Evolutionary conservation across 2,113 vertebrate species (phyloP).

Genomic region (Paraplagusia blochii): DNA sequence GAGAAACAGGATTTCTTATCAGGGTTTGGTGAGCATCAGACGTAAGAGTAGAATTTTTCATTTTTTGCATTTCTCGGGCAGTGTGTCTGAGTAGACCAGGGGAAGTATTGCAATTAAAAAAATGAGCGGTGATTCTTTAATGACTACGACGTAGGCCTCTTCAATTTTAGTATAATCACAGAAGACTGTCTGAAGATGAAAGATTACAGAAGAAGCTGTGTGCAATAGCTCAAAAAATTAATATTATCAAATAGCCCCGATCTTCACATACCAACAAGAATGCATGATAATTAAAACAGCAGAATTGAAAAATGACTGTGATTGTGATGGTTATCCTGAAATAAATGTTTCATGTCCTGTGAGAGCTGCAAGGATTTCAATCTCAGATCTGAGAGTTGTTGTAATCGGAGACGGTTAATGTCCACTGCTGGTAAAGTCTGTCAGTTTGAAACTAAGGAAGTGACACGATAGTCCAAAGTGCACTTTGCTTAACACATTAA

Average conservation of each 20-base stretch:
- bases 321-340: slow-evolving; percentile 37
- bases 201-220: slow-evolving; percentile 69
- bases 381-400: slow-evolving; percentile 1
- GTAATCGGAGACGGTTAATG: not conserved
- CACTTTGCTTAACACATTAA: too few relatives aligned
- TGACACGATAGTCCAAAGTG: too few relatives aligned
- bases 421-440: too few relatives aligned
- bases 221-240: slow-evolving; percentile 61
- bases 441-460: too few relatives aligned
- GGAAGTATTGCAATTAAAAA: slow-evolving; percentile 63
- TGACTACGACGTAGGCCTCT: slow-evolving; percentile 66
- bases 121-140: slow-evolving; percentile 73
- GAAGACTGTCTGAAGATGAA: slow-evolving; percentile 67
- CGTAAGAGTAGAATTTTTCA: too few relatives aligned
- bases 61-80: not conserved
- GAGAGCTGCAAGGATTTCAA: slow-evolving; percentile 15
- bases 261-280: slow-evolving; percentile 68
- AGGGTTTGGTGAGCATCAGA: too few relatives aligned
- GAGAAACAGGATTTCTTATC: not conserved
- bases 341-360: slow-evolving; percentile 32
- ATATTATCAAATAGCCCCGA: slow-evolving; percentile 66
- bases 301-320: slow-evolving; percentile 42
- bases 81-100: slow-evolving; percentile 46
- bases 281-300: slow-evolving; percentile 59
- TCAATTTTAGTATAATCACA: slow-evolving; percentile 72